Evolutionary conservation across 2,888 invertebrate species (phyloP), one percentile per base, ranked within the genome.

Genomic region (Atethmia centrago): DNA sequence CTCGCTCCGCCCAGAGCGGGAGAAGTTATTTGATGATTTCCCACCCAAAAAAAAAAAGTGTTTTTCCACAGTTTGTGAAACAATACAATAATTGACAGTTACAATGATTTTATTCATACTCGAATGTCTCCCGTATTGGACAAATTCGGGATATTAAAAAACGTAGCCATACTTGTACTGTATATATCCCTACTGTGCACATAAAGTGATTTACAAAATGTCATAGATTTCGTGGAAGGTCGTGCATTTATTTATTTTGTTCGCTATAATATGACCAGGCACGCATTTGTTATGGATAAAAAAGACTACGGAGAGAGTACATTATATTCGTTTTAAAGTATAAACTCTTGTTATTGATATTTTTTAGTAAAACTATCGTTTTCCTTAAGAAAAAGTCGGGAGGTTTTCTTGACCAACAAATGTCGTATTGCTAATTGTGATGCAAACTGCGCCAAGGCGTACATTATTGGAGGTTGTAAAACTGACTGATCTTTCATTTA

Each of bases 181-280:
- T 51, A 55, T 47, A 67, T 55, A 56, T 49, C 67, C 53, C 28
- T 61, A 51, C 71, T 51, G 64, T 53, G 40, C 63, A 71, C 58
- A 74, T 74, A 72, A 77, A 83, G 73, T 79, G 63, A 79, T 83
- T 77, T 74, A 79, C 72, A 71, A 73, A 49, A 68, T 77, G 71
- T 71, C 59, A 74, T 73, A 67, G 49, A 73, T 74, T 47, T 79
- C 53, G 51, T 62, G 65, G 53, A 83, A 63, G 42, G 66, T 83
- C 71, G 71, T 73, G 58, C 74, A 71, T 73, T 69, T 77, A 21
- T 80, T 80, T 74, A 74, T 84, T 77, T 74, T 62, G 36, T 59
- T 68, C 36, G n/a, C 55, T 61, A 25, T 61, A 61, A 61, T 74
- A 74, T 58, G 28, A 74, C 67, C 53, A 53, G n/a, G n/a, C n/a